Evolutionary conservation across 1,140 invertebrate species (phyloP), one percentile per base, ranked within the genome.

Genomic region (Bombus affinis): DNA sequence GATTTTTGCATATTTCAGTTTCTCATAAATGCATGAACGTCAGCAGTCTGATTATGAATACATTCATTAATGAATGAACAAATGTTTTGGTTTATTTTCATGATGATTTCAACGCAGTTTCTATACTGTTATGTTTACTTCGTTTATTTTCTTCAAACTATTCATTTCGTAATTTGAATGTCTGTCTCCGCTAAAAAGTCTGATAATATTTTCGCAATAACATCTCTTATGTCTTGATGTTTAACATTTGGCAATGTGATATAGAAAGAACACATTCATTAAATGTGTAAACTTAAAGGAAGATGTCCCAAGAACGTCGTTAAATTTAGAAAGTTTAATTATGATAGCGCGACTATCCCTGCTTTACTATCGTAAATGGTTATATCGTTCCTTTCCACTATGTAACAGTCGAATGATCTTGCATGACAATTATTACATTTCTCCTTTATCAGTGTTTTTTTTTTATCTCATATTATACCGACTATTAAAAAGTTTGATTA

Each of bases 261-360:
- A 42, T 75, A 37, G 12, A 28, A 76, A 8, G 6, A 39, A 32
- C 47, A 35, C 8, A 13, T 15, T 47, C 71, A 18, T 22, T 32
- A 37, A 32, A 78, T 66, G 3, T 44, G 28, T 59, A 42, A 15
- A 65, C 13, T 47, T 75, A 28, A 75, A 65, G 28, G 39, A 66
- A n/a, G 32, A 35, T 10, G 25, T 73, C 44, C 75, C 81, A 37
- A n/a, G 59, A 47, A 44, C 35, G 81, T 39, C 25, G 57, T 66
- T 53, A 75, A 75, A 83, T 75, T 66, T 75, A 39, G 57, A 75
- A 73, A 81, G 47, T 81, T 28, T 81, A 81, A 81, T 39, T 81
- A 39, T 53, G 47, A 81, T 81, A 59, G 8, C 35, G 25, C 25
- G 22, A 66, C 66, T 47, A 39, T 68, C 42, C 42, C 47, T 80